Evolutionary conservation across 2,797 vertebrate species (phyloP), one percentile per base, ranked within the genome.

Genomic region (Lagodon rhomboides): DNA sequence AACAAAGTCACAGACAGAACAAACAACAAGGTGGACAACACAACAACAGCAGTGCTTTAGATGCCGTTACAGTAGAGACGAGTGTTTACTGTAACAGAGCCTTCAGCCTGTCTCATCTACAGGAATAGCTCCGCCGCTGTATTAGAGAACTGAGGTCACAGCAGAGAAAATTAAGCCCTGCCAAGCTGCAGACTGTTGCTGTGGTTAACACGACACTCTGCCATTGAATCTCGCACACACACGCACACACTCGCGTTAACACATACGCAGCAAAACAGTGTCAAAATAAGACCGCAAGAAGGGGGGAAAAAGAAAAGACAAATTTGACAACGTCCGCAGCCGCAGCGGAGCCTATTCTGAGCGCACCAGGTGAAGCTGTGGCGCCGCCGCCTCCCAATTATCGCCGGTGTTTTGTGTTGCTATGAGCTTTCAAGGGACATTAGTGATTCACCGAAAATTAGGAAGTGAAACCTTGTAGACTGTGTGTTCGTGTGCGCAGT

Each of bases 381-480:
- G 44, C 63, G 44, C 17, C 17, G 67, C 63, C 3, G 82, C 77
- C 68, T 82, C 68, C 83, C 61, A 68, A 68, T 78, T 80, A 75
- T 71, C 47, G n/a, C 51, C 25, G 16, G 50, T 43, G 38, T 74
- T 51, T 74, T 65, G 4, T 51, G 72, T 61, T 65, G 18, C 82
- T 43, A 47, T 25, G 62, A 66, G 74, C 66, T 80, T 89, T 88
- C 75, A 87, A 81, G 66, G 78, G 82, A 85, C 73, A 85, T 87
- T 59, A 83, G 82, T 74, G 47, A 82, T 64, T 90, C 77, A 75
- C 71, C 56, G 75, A 79, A 80, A 85, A 88, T 76, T 41, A 84
- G 90, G 92, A 93, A 93, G 87, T 81, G 88, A 92, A 89, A 92
- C 82, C 76, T 76, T 64, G 58, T 58, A 62, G 73, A 61, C 80